Base-by-base conservation (phyloP, 2,797 vertebrate species). In the Phoeniculus purpureus region DNA sequence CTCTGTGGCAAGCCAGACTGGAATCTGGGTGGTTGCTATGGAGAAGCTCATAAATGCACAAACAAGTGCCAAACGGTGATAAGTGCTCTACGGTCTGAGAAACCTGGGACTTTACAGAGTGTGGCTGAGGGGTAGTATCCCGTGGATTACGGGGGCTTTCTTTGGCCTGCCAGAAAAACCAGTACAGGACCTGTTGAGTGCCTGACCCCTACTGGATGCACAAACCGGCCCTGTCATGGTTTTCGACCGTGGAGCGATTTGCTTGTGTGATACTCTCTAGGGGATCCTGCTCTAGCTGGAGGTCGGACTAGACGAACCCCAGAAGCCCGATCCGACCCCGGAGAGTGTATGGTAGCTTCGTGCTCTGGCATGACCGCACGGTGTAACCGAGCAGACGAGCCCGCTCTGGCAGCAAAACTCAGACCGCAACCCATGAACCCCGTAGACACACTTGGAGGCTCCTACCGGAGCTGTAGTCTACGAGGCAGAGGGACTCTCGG, bases 11-110 rank as follows among this genome's bases (percentile, higher is more conserved):
- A 45, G 85, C 77, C 77, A 59, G 56, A 70, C 60, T 70, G 83
- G 20, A 71, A 88, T 22, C 77, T 73, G 48, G 10, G 31, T 13
- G 88, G 94, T 96, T 94, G 90, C 94, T 47, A 90, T 91, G 90
- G 93, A 90, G 78, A 94, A 79, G 22, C 47, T 21, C 47, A 48
- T 73, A 92, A 91, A 90, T 32, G 85, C 77, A 73, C 90, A 92
- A 94, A 91, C 52, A 70, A 78, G 85, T 27, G 74, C 71, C 59
- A 26, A 82, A 59, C 26, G 0, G 61, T 3, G 8, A 2, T 62
- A 78, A 64, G 76, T 40, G 72, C 78, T 59, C 6, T 25, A 43
- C 29, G 32, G 50, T 58, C 56, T 56, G 74, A 76, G 43, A 89
- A 55, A 52, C 67, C 2, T 0, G 11, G 20, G 65, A 43, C 34